Conservation (phyloP, 2,888 invertebrate genomes). For the Lordiphosa andalusiaca region DNA sequence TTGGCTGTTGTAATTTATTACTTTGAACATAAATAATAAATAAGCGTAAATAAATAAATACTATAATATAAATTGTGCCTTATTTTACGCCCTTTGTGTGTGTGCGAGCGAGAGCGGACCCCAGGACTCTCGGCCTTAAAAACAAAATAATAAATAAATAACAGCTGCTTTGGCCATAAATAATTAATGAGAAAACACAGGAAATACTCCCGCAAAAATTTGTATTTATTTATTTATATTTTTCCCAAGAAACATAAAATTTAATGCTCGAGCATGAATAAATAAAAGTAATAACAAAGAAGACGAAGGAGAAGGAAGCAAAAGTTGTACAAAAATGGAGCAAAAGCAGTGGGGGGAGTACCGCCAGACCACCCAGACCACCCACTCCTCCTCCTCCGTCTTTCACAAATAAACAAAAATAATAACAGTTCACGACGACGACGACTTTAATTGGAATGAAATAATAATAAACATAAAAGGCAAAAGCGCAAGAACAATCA, state of each 20-base stretch:
- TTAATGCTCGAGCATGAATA: conserved; percentile 56
- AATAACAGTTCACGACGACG: conserved; percentile 16
- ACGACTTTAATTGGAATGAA: conserved; percentile 70
- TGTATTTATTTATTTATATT: conserved; percentile 50
- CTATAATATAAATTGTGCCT: conserved; percentile 41
- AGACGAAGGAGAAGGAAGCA: conserved; percentile 22
- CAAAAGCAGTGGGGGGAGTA: conserved; percentile 1
- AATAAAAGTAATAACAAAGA: conserved; percentile 58
- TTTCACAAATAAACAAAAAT: conserved; percentile 36
- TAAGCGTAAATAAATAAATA: conserved; percentile 75
- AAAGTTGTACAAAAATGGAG: conserved; percentile 17
- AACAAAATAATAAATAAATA: conserved; percentile 7
- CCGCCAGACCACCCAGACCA: conserved; percentile 27
- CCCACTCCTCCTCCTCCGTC: neutral
- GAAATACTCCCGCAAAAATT: conserved; percentile 13
- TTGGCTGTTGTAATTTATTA: conserved; percentile 77
- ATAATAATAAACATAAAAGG: conserved; percentile 68
- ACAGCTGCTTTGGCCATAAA: too few species aligned
- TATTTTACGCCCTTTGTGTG: neutral
- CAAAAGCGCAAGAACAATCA: conserved; percentile 47
- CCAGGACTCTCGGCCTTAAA: neutral
- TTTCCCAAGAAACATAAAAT: conserved; percentile 57
- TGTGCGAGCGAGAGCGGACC: conserved; percentile 8
- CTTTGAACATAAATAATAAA: conserved; percentile 77
- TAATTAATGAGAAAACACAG: neutral